phyloP scores from a whole-genome alignment of 2,888 invertebrate species.

The Aporophyla lueneburgensis region DNA sequence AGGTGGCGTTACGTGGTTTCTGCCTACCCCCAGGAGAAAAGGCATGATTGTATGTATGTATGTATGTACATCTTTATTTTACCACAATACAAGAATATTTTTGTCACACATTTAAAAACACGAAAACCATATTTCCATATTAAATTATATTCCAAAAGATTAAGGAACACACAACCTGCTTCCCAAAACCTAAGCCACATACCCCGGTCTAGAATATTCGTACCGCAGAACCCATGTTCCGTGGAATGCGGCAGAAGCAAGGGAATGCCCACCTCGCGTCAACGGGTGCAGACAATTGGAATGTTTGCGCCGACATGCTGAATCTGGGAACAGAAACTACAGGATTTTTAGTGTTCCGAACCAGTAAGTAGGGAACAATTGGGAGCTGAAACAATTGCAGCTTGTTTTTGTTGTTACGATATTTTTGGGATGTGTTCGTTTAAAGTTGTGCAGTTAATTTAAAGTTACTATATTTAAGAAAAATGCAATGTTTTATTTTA shows the following conservation, averaged over 20 bases:
- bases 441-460: background rate
- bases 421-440: background rate
- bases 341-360: constrained; percentile 54
- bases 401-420: constrained; percentile 7
- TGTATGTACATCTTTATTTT: background rate
- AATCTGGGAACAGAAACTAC: constrained; percentile 53
- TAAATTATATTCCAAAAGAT: constrained; percentile 8
- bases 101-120: background rate
- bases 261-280: constrained; percentile 69
- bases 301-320: constrained; percentile 67
- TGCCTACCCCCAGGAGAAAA: no score
- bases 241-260: constrained; percentile 65
- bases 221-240: constrained; percentile 46
- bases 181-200: constrained; percentile 29
- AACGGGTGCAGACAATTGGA: constrained; percentile 73
- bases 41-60: no score
- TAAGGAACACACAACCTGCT: constrained; percentile 37
- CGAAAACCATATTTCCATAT: background rate
- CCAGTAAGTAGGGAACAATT: constrained; percentile 54
- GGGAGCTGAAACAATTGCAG: constrained; percentile 42
- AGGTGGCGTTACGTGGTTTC: no score
- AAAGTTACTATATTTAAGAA: background rate
- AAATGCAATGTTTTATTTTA: no score
- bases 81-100: background rate
- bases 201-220: constrained; percentile 35